A percentile compares a stretch with the other conserved stretches of the same genome.
phyloP scores from a whole-genome alignment of 2,888 invertebrate genomes.

The Athalia rosae region DNA sequence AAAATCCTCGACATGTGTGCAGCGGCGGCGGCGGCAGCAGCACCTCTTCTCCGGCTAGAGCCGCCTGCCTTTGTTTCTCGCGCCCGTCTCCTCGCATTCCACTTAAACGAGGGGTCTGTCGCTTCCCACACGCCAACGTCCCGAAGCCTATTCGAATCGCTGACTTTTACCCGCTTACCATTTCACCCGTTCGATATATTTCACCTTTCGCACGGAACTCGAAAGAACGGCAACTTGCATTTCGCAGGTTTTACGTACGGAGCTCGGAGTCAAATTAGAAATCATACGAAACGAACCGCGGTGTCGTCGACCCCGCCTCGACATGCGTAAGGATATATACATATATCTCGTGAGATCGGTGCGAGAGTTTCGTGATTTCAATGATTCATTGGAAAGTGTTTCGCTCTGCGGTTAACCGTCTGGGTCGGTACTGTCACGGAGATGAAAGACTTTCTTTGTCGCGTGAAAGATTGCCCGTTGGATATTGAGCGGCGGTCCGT shows the following conservation, averaged over 20 bases:
- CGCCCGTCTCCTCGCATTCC: neutral
- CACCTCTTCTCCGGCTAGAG: neutral
- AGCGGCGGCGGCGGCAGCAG: neutral
- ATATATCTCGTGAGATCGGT: conserved; percentile 32
- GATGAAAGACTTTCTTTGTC: conserved; percentile 41
- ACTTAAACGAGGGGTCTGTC: conserved; percentile 13
- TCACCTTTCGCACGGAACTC: conserved; percentile 12
- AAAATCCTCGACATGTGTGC: conserved; percentile 4
- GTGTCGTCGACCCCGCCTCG: conserved; percentile 15
- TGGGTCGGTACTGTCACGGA: neutral
- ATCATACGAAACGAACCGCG: neutral
- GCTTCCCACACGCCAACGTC: conserved; percentile 40
- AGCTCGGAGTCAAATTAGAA: conserved; percentile 11
- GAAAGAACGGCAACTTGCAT: conserved; percentile 16
- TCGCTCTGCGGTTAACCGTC: conserved; percentile 17
- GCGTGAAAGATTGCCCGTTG: conserved; percentile 4
- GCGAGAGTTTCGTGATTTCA: conserved; percentile 23
- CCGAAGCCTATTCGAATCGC: neutral
- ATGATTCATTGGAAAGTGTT: conserved; percentile 43
- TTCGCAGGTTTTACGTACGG: neutral
- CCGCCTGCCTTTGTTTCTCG: conserved; percentile 23
- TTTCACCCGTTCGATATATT: conserved; percentile 24
- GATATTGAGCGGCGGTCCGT: neutral
- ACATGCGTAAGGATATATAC: conserved; percentile 33
- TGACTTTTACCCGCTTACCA: conserved; percentile 29